Evolutionary conservation across 2,113 vertebrate species (phyloP), one percentile per base, ranked within the genome.

Genomic region (Hippopotamus amphibius): DNA sequence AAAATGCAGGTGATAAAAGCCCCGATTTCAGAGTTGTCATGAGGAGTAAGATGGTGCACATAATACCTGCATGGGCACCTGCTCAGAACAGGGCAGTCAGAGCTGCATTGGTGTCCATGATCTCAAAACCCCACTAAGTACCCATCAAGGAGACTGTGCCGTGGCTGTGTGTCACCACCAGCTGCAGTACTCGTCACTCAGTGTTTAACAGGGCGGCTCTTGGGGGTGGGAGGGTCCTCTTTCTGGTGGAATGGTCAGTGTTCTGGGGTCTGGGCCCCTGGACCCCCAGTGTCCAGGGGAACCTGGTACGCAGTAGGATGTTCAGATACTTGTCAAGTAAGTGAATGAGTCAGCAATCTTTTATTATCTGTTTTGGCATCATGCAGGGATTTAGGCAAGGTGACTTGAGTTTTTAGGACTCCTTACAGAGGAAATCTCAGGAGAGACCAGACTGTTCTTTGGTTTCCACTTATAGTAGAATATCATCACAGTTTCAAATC

Each of bases 111-210:
- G 30, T 65, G 46, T 50, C 48, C 2, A 2, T 57, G 48, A 33
- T 21, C 30, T 55, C 87, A 43, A 71, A 66, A 17, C 57, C 50
- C 66, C 3, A 5, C 21, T 6, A 6, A 50, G 79, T 14, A 15
- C 50, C 21, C 10, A 5, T 21, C 10, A 21, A 7, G 59, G 63
- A 41, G 28, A 6, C 37, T 0, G 2, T 1, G 4, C 2, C 1
- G 13, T 14, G 33, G 2, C 74, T 41, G 77, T 3, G 1, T 21
- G 24, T 15, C 21, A 10, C 0, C 3, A 4, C 86, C 14, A 2
- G 14, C 59, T 17, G 3, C 30, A 37, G 82, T 8, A 0, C 15
- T 50, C 30, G 17, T 22, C 24, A 1, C 59, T 77, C 12, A 1
- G 14, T 55, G 53, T 41, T 41, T 6, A 28, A 30, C 50, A 5